A percentile compares a stretch with the other conserved stretches of the same genome.
These are phyloP conservation scores for Mugil cephalus DNA, from an alignment of 2,113 vertebrate genomes.

Conservation along the genomic window DNA sequence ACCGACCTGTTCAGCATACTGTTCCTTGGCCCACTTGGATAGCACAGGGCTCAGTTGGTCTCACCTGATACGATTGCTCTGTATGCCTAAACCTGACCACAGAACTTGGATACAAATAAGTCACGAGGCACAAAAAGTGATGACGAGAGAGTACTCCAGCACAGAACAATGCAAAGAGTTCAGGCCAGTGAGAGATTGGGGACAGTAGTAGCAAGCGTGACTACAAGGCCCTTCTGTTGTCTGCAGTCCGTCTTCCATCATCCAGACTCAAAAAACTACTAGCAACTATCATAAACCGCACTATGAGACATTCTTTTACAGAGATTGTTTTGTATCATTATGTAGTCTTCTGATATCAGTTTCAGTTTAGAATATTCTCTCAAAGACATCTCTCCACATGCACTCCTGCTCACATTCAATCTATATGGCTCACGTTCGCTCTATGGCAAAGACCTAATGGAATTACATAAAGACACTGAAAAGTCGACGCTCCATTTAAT, in stretches of 20 bases:
- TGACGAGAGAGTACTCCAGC: too few relatives aligned
- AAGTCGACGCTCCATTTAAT: conserved; percentile 59
- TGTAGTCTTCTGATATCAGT: conserved; percentile 42
- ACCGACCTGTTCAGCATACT: too few relatives aligned
- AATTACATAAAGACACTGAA: conserved; percentile 70
- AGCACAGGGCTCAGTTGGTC: too few relatives aligned
- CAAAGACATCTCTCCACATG: conserved; percentile 56
- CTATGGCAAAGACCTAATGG: conserved; percentile 72
- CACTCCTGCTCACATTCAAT: conserved; percentile 46
- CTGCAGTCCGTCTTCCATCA: background rate
- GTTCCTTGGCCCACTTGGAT: too few relatives aligned
- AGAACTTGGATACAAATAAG: too few relatives aligned
- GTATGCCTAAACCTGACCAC: too few relatives aligned
- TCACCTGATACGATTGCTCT: too few relatives aligned
- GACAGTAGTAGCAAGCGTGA: too few relatives aligned
- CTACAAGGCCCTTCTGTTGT: background rate
- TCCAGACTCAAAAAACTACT: conserved; percentile 1
- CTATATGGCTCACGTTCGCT: conserved; percentile 40
- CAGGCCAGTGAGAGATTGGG: too few relatives aligned
- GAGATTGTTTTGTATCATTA: conserved; percentile 27
- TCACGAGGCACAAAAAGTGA: too few relatives aligned
- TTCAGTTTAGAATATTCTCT: conserved; percentile 56
- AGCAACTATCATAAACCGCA: background rate
- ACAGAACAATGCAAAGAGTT: too few relatives aligned
- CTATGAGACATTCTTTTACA: conserved; percentile 9